Conservation (phyloP, 2,888 invertebrate species). For the Yponomeuta evonymella region DNA sequence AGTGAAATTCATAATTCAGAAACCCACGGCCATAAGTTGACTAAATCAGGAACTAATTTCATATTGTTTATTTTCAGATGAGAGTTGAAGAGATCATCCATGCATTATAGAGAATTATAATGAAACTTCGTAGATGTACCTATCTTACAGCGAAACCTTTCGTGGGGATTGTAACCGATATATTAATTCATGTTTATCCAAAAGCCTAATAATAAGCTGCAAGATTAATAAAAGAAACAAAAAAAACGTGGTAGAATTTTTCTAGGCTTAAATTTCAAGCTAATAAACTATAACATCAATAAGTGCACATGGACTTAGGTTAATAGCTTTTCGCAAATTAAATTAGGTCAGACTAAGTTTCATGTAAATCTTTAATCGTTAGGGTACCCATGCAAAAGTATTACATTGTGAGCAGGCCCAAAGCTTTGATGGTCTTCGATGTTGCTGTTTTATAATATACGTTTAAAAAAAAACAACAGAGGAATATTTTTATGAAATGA, state of each 20-base stretch:
- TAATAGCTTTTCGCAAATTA: slow-evolving; percentile 60
- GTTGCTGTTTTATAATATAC: slow-evolving; percentile 54
- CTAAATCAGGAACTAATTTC: neutral
- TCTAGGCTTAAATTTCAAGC: slow-evolving; percentile 70
- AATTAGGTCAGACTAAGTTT: slow-evolving; percentile 39
- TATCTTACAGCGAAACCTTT: slow-evolving; percentile 65
- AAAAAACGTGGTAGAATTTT: slow-evolving; percentile 61
- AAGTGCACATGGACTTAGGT: slow-evolving; percentile 71
- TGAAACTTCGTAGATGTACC: slow-evolving; percentile 71
- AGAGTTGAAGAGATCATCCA: slow-evolving; percentile 70
- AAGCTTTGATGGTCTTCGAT: slow-evolving; percentile 47
- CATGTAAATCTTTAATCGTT: slow-evolving; percentile 48
- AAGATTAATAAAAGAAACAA: slow-evolving; percentile 41
- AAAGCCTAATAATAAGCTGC: slow-evolving; percentile 70
- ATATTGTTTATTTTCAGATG: slow-evolving; percentile 56
- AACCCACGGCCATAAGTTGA: neutral
- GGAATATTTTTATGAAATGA: slow-evolving; percentile 70
- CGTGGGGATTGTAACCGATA: slow-evolving; percentile 64
- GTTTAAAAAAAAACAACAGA: slow-evolving; percentile 32
- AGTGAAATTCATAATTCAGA: too few relatives aligned
- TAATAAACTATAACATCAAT: slow-evolving; percentile 62
- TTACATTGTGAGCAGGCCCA: slow-evolving; percentile 51
- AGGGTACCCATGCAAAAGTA: slow-evolving; percentile 55
- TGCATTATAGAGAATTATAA: slow-evolving; percentile 64
- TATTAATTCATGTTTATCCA: slow-evolving; percentile 63